These are phyloP conservation scores for Acanthurus tractus DNA, from an alignment of 2,797 vertebrate species.

Conservation along the genomic window DNA sequence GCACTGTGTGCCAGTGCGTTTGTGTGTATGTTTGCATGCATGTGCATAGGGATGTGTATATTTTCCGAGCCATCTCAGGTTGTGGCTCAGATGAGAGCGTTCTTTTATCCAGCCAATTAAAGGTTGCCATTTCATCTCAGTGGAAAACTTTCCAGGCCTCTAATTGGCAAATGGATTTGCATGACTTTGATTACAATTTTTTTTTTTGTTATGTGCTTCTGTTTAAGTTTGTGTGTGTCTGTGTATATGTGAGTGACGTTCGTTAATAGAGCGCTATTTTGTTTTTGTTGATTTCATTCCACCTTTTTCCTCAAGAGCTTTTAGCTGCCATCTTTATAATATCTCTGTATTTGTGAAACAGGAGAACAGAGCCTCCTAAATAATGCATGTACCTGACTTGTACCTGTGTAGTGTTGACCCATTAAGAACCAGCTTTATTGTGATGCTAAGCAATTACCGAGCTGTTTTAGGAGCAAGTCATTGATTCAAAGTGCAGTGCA, in stretches of 20 bases:
- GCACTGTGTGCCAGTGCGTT: conserved; percentile 39
- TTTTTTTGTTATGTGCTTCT: conserved; percentile 23
- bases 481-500: conserved; percentile 48
- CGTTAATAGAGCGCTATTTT: conserved; percentile 43
- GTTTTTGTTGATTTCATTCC: conserved; percentile 35
- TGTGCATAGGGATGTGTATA: conserved; percentile 36
- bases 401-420: conserved; percentile 62
- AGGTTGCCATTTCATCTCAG: conserved; percentile 81
- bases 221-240: conserved; percentile 54
- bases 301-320: conserved; percentile 32
- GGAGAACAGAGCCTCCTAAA: conserved; percentile 67
- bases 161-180: conserved; percentile 86
- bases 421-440: conserved; percentile 63
- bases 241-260: conserved; percentile 47
- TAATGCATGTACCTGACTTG: conserved; percentile 71
- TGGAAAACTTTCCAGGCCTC: conserved; percentile 77
- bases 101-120: conserved; percentile 84
- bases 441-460: conserved; percentile 64
- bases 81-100: conserved; percentile 77
- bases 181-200: conserved; percentile 83
- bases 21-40: conserved; percentile 8
- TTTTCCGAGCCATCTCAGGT: conserved; percentile 73
- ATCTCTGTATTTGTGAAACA: conserved; percentile 65
- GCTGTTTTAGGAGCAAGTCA: conserved; percentile 39
- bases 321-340: conserved; percentile 49